phyloP scores from a whole-genome alignment of 2,113 vertebrate genomes.

The Sphyrna mokarran region DNA sequence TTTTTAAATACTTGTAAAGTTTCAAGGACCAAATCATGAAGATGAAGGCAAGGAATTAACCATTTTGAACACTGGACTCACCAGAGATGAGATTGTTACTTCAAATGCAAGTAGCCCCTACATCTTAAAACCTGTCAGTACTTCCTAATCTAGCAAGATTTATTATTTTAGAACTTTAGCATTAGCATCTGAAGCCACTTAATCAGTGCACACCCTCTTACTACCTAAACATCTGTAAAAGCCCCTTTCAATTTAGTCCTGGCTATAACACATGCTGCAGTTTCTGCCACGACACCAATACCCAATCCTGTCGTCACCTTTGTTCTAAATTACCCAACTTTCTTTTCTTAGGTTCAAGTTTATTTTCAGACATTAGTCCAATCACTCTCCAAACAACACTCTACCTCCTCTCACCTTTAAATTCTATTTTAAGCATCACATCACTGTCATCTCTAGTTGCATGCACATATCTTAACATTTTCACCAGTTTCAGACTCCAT shows the following conservation, averaged over 20 bases:
- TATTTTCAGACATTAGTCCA: not conserved
- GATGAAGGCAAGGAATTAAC: not conserved
- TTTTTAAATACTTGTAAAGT: not conserved
- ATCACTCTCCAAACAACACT: not conserved
- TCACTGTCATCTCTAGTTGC: not conserved
- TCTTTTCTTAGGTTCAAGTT: not conserved
- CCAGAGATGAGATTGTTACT: not conserved
- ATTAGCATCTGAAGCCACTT: not conserved
- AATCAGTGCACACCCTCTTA: not conserved
- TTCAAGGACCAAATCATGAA: not conserved
- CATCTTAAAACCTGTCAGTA: not conserved
- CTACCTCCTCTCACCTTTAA: not conserved
- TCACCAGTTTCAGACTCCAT: not conserved
- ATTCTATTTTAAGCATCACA: not conserved
- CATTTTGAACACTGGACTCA: not conserved
- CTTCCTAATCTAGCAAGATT: too few relatives aligned
- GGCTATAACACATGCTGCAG: not conserved
- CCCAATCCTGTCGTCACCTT: not conserved
- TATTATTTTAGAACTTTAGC: not conserved
- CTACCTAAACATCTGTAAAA: not conserved
- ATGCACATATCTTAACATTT: not conserved
- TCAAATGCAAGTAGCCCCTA: not conserved
- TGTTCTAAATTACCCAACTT: not conserved
- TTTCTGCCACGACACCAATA: not conserved
- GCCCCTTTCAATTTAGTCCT: not conserved